phyloP scores from a whole-genome alignment of 2,113 vertebrate species.

The Pagrus major region DNA sequence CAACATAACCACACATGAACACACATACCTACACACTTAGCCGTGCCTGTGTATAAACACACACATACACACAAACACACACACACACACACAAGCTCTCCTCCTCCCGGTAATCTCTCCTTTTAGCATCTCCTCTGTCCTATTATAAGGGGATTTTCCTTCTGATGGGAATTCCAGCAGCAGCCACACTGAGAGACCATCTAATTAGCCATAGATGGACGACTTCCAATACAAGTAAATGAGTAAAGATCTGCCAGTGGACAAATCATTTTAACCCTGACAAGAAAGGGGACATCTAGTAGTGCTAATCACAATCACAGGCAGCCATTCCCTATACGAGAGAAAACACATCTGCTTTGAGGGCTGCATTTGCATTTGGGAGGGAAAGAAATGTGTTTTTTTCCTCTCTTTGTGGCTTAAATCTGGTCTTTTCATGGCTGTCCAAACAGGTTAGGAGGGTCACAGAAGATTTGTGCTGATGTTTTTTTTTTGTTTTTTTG shows the following conservation, averaged over 20 bases:
- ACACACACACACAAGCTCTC: background rate
- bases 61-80: background rate
- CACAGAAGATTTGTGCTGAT: background rate
- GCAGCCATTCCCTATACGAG: background rate
- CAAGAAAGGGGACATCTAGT: conserved; percentile 47
- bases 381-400: background rate
- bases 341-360: conserved; percentile 33
- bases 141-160: conserved; percentile 75
- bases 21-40: conserved; percentile 27
- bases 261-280: conserved; percentile 71
- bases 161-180: conserved; percentile 68
- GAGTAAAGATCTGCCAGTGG: conserved; percentile 60
- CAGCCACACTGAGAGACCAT: conserved; percentile 48
- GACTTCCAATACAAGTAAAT: conserved; percentile 67
- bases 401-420: conserved; percentile 8
- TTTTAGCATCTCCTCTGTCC: conserved; percentile 55
- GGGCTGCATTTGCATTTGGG: conserved; percentile 40
- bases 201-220: conserved; percentile 75
- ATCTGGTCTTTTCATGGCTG: conserved; percentile 55
- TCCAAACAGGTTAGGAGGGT: conserved; percentile 31
- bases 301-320: conserved; percentile 36
- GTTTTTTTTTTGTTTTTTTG: conserved; percentile 3
- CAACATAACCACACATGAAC: conserved; percentile 12
- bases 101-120: conserved; percentile 59
- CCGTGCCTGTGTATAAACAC: background rate